Conservation (phyloP, 2,888 invertebrate species). For the Acleris holmiana region DNA sequence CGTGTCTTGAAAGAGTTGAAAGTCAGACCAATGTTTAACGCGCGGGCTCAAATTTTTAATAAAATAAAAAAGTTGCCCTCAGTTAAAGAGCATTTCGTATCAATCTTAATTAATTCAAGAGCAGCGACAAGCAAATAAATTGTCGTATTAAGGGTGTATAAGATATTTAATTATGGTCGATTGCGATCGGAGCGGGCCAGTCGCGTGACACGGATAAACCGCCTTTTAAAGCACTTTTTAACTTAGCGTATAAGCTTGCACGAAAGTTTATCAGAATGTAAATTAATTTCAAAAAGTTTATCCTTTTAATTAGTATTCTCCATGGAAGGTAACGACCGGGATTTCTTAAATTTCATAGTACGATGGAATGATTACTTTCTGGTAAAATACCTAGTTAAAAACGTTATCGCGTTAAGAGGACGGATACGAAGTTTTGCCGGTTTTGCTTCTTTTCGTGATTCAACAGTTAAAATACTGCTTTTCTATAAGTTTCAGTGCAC, state of each 20-base stretch:
- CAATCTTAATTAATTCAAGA: conserved; percentile 79
- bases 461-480: no score
- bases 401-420: no score
- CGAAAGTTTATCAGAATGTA: conserved; percentile 39
- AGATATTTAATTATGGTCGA: conserved; percentile 80
- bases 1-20: no score
- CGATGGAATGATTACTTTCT: no score
- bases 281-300: no score
- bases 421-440: no score
- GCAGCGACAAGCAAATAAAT: conserved; percentile 72
- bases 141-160: conserved; percentile 75
- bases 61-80: conserved; percentile 54
- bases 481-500: no score
- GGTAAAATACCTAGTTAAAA: no score
- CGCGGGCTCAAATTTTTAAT: conserved; percentile 47
- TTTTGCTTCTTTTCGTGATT: no score
- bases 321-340: no score
- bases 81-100: conserved; percentile 65
- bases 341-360: no score
- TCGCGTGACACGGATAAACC: conserved; percentile 73
- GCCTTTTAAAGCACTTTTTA: conserved; percentile 57
- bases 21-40: not conserved
- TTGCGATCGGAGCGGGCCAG: conserved; percentile 69
- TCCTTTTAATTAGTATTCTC: no score
- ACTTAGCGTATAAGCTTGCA: conserved; percentile 48